phyloP scores from a whole-genome alignment of 2,888 invertebrate genomes.

The Drosophila niveifrons region DNA sequence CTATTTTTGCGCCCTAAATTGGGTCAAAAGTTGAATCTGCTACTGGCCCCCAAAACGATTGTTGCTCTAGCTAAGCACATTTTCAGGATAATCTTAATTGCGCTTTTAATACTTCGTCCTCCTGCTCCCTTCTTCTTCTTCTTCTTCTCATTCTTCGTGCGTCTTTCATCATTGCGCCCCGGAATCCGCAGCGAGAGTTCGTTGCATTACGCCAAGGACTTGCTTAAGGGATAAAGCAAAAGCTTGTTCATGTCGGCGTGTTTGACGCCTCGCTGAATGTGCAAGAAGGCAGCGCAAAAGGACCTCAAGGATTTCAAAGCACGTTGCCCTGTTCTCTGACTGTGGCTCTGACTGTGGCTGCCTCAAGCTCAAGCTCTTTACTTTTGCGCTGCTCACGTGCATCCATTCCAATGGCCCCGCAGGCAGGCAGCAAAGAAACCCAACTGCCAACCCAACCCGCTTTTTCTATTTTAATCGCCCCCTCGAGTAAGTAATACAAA shows the following conservation, averaged over 20 bases:
- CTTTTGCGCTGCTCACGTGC: conserved; percentile 10
- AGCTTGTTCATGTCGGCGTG: conserved; percentile 50
- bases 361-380: conserved; percentile 2
- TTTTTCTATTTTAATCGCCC: conserved; percentile 12
- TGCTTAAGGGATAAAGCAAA: conserved; percentile 47
- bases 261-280: conserved; percentile 37
- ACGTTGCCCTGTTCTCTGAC: conserved; percentile 14
- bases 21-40: conserved; percentile 63
- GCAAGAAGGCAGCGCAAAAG: conserved; percentile 26
- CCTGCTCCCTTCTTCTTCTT: neutral
- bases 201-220: conserved; percentile 74
- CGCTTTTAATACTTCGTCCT: conserved; percentile 30
- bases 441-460: neutral
- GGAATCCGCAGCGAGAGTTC: conserved; percentile 51
- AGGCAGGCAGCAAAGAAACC: neutral
- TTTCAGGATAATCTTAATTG: conserved; percentile 70
- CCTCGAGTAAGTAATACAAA: conserved; percentile 15
- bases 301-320: conserved; percentile 50
- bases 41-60: conserved; percentile 23
- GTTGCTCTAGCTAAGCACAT: conserved; percentile 51
- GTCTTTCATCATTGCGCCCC: neutral
- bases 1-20: conserved; percentile 44
- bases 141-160: no score
- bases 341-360: neutral
- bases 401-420: conserved; percentile 30